Percentiles rank a stretch among this genome's conserved stretches.
Conservation (phyloP, 2,888 invertebrate genomes). For the Pyrochroa serraticornis region DNA sequence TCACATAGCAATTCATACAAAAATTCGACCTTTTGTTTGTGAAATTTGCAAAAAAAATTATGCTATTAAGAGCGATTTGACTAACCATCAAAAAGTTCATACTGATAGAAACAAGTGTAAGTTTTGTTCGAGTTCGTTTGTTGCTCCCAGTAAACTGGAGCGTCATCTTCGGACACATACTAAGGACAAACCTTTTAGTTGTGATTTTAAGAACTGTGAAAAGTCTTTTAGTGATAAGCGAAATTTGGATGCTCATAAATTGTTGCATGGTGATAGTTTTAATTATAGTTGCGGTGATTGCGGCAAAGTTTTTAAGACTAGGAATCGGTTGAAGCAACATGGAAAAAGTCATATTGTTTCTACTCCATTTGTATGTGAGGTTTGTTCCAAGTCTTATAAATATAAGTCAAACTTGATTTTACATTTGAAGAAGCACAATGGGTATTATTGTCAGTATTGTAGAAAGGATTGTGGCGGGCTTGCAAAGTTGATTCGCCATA, state of each 20-base stretch:
- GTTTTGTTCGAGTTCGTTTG: slow-evolving; percentile 53
- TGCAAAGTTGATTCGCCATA: slow-evolving; percentile 30
- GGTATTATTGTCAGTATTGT: slow-evolving; percentile 35
- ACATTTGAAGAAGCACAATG: slow-evolving; percentile 49
- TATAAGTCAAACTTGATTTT: slow-evolving; percentile 52
- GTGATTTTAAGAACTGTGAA: slow-evolving; percentile 48
- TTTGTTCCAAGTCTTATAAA: slow-evolving; percentile 51
- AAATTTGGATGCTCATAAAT: slow-evolving; percentile 53
- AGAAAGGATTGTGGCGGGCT: slow-evolving; percentile 32
- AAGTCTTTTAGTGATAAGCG: slow-evolving; percentile 55
- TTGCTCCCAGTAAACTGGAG: slow-evolving; percentile 53
- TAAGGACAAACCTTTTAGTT: slow-evolving; percentile 52
- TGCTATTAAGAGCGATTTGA: slow-evolving; percentile 52
- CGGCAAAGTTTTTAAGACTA: slow-evolving; percentile 49
- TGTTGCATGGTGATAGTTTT: slow-evolving; percentile 50
- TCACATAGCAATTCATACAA: slow-evolving; percentile 53
- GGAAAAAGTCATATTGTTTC: slow-evolving; percentile 45
- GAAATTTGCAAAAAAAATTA: slow-evolving; percentile 53
- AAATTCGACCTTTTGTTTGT: slow-evolving; percentile 51
- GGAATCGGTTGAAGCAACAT: slow-evolving; percentile 50
- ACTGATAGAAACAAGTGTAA: slow-evolving; percentile 50
- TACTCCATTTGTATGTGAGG: slow-evolving; percentile 45
- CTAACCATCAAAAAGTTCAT: slow-evolving; percentile 53
- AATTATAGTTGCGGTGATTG: slow-evolving; percentile 48
- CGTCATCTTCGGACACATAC: slow-evolving; percentile 55